Evolutionary conservation across 2,888 invertebrate genomes (phyloP), one percentile per base, ranked within the genome.

Genomic region (Athripsodes cinereus): DNA sequence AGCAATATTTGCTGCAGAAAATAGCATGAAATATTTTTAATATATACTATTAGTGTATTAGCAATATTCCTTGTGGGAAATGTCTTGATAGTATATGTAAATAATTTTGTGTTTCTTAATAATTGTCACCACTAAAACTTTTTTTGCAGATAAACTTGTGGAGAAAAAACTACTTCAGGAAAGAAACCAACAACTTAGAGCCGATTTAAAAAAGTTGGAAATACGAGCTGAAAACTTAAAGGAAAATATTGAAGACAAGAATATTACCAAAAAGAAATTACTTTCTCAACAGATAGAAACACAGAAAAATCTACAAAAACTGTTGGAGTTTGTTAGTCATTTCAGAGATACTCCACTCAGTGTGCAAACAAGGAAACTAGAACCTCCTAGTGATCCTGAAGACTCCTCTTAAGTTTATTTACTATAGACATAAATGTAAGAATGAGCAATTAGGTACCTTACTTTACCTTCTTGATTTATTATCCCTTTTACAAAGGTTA

Each of bases 251-350:
- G 76, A 77, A 64, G 76, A 76, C 21, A 78, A 77, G 62, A 76
- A 76, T 44, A 74, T 72, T 0, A 78, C 78, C 66, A 78, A 78
- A 62, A 68, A 77, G 1, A 74, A 77, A 58, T 67, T 79, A 13
- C 66, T 79, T 11, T 72, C 78, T 1, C 75, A 76, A 61, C 78
- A 79, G 66, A 76, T 78, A 20, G 72, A 75, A 61, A 78, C 76
- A 2, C 78, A 77, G 66, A 70, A 76, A 62, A 75, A 78, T 66
- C 70, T 79, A 13, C 77, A 78, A 69, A 77, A 76, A 58, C 72
- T 79, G 8, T 70, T 79, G 3, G 78, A 78, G 65, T 78, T 79
- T 66, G 75, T 79, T 65, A 74, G 76, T 55, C 77, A 76, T 62
- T 79, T 79, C 48, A 64, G 63, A 48, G 64, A 60, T 34, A 61